phyloP scores from a whole-genome alignment of 2,888 invertebrate genomes.

The Eilema griseolum region DNA sequence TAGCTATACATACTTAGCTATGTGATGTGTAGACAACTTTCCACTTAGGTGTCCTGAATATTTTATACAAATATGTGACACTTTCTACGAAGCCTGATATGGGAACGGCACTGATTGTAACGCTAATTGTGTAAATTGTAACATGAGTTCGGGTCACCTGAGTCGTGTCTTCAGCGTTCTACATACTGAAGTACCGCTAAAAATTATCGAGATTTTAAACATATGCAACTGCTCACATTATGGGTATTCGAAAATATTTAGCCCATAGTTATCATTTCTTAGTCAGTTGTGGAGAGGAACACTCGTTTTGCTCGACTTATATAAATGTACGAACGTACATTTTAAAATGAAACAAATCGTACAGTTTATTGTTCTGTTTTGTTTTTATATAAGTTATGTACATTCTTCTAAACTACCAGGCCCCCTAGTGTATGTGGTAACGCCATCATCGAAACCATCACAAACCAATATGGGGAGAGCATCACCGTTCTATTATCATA shows the following conservation, averaged over 20 bases:
- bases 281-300: constrained; percentile 66
- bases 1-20: constrained; percentile 6
- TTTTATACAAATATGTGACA: constrained; percentile 80
- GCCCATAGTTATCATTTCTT: constrained; percentile 67
- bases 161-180: constrained; percentile 76
- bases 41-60: constrained; percentile 59
- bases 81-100: constrained; percentile 71
- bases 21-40: constrained; percentile 48
- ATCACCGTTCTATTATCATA: constrained; percentile 79
- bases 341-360: constrained; percentile 66
- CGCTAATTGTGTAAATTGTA: constrained; percentile 83
- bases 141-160: constrained; percentile 66
- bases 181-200: constrained; percentile 82
- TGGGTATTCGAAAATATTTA: constrained; percentile 63
- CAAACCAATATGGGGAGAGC: constrained; percentile 67
- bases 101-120: constrained; percentile 70
- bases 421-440: constrained; percentile 80
- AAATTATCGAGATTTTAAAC: constrained; percentile 81
- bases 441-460: constrained; percentile 68
- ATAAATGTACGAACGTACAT: constrained; percentile 60
- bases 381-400: constrained; percentile 56
- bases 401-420: constrained; percentile 67
- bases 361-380: constrained; percentile 59
- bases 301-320: constrained; percentile 54
- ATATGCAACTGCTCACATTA: constrained; percentile 38